These are phyloP conservation scores for Trachemys scripta DNA, from an alignment of 2,113 vertebrate genomes.

Conservation along the genomic window DNA sequence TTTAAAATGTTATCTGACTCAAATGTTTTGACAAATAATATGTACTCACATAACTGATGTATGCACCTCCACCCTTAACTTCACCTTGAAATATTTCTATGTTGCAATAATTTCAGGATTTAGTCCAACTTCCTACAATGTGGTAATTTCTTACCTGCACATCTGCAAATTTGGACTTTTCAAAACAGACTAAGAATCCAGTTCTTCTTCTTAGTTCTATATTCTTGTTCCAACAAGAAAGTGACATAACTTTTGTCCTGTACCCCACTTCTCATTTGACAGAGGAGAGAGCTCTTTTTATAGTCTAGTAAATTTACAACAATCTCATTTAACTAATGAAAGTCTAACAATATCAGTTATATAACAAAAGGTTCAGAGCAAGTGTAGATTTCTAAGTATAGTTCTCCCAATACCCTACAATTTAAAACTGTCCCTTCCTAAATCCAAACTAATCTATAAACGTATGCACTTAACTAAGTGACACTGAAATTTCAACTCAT, in stretches of 20 bases:
- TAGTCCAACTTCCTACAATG: not conserved
- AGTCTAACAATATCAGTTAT: constrained; percentile 7
- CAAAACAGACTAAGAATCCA: not conserved
- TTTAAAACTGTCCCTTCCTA: not conserved
- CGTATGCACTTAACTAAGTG: not conserved
- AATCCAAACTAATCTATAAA: not conserved
- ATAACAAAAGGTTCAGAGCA: not conserved
- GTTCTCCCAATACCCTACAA: not conserved
- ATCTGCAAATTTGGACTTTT: not conserved
- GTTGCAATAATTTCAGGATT: not conserved
- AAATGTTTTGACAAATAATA: not conserved
- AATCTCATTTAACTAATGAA: not conserved
- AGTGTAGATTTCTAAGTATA: not conserved
- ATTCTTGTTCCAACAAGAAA: not conserved
- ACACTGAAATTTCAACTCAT: not conserved
- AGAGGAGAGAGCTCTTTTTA: not conserved
- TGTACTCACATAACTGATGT: not conserved
- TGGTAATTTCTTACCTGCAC: not conserved
- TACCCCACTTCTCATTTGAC: rapidly evolving
- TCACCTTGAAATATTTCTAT: not conserved
- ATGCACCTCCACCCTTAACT: not conserved
- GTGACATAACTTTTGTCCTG: not conserved
- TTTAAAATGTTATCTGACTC: not conserved
- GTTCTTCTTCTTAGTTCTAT: not conserved
- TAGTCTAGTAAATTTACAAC: not conserved